Base-by-base conservation (phyloP, 2,888 invertebrate genomes). In the Zygaena filipendulae region DNA sequence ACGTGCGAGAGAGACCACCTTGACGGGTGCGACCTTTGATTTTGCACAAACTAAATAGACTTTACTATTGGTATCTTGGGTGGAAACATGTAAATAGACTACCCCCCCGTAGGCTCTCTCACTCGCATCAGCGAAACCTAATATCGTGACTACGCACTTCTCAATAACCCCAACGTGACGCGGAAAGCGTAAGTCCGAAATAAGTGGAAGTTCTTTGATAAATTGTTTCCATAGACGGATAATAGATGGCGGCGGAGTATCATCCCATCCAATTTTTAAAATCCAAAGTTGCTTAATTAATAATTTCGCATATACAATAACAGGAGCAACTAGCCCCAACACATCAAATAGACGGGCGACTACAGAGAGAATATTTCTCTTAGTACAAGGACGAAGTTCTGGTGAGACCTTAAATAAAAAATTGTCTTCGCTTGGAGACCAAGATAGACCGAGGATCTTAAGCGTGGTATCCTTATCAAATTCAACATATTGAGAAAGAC, bases 401-500 rank as follows among this genome's bases (percentile, higher is more conserved):
- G 11, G 8, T 5, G 35, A 21, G 10, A 25, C 12, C 3, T 12
- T 10, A 21, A 33, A 33, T 2, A 9, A n/a, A 23, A 36, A 35
- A 22, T 9, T 16, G 21, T 38, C 38, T 11, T 21, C 11, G 5
- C 23, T 27, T 11, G 32, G 32, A 4, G 21, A 21, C 33, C 38
- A 38, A 2, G 16, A 26, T 8, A 38, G 23, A 2, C 33, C 38
- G 19, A 38, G 27, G 9, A 38, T 31, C 13, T 38, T 38, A 11
- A 31, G 23, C 11, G 23, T 30, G 4, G 24, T 20, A 8, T 28
- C 28, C 4, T 29, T 19, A 10, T 29, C 26, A 11, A 35, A 33
- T 9, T 24, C 9, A 3, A 38, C 19, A 4, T 13, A 3, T 13
- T 26, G 25, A 2, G 23, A 26, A 7, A 16, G 16, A 11, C 29